Evolutionary conservation across 2,113 vertebrate genomes (phyloP).

Genomic region (Strix aluco): DNA sequence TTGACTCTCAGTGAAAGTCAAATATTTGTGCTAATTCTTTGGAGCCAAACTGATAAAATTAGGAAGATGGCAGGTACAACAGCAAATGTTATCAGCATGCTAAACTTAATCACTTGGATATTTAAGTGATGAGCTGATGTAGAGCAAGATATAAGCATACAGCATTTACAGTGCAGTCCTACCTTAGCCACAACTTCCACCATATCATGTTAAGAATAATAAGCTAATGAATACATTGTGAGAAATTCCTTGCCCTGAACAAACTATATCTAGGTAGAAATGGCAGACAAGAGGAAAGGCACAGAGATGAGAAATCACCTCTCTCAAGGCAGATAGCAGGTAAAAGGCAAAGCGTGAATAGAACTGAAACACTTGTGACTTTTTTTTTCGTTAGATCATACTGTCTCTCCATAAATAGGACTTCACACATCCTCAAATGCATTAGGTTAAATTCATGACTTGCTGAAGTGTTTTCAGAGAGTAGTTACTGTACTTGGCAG

Average conservation of each 20-base stretch:
- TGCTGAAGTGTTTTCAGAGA: background rate
- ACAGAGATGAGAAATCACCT: background rate
- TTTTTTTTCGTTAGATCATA: background rate
- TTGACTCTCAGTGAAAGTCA: background rate
- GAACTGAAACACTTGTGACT: background rate
- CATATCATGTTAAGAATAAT: background rate
- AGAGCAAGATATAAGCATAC: background rate
- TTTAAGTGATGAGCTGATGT: background rate
- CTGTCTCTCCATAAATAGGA: background rate
- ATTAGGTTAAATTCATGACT: background rate
- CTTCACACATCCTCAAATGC: background rate
- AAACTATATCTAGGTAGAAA: background rate
- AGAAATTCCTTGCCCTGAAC: background rate
- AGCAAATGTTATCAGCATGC: background rate
- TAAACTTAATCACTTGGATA: background rate
- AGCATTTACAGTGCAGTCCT: background rate
- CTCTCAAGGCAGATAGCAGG: background rate
- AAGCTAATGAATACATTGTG: background rate
- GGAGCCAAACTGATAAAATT: background rate
- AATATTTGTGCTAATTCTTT: background rate
- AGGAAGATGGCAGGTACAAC: background rate
- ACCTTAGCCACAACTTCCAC: background rate
- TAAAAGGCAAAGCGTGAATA: background rate
- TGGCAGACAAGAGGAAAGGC: background rate
- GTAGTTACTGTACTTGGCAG: background rate